Conservation (phyloP, 2,113 vertebrate species). For the Leiothrix lutea region DNA sequence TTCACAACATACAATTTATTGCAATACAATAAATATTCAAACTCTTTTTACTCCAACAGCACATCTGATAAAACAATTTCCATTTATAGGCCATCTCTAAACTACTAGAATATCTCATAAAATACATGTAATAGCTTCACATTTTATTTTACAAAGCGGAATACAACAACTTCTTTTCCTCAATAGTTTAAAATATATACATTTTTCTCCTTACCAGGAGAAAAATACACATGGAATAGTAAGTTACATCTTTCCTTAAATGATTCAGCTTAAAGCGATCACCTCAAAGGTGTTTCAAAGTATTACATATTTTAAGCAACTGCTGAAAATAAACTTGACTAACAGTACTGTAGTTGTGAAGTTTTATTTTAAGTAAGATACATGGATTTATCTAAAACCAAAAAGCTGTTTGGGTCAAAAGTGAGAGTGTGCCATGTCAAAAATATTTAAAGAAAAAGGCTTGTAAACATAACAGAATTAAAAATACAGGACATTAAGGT, state of each 20-base stretch:
- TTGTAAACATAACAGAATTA: neutral
- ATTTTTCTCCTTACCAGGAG: neutral
- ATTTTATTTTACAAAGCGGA: neutral
- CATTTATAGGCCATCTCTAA: neutral
- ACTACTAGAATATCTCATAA: neutral
- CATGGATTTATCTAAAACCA: neutral
- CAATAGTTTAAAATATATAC: neutral
- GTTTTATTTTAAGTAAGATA: neutral
- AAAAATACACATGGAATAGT: neutral
- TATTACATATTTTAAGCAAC: neutral
- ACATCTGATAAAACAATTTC: neutral
- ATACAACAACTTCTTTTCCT: neutral
- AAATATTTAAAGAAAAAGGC: neutral
- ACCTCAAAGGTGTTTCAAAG: neutral
- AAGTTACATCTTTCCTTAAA: neutral
- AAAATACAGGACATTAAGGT: neutral
- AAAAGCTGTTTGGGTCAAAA: neutral
- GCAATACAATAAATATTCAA: neutral
- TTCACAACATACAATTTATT: neutral
- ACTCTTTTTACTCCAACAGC: neutral
- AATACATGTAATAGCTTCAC: neutral
- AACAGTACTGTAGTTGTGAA: neutral
- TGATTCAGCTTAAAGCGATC: neutral
- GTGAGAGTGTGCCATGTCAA: neutral
- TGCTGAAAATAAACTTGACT: neutral